Conservation (phyloP, 2,888 invertebrate species). For the Eilema depressum region DNA sequence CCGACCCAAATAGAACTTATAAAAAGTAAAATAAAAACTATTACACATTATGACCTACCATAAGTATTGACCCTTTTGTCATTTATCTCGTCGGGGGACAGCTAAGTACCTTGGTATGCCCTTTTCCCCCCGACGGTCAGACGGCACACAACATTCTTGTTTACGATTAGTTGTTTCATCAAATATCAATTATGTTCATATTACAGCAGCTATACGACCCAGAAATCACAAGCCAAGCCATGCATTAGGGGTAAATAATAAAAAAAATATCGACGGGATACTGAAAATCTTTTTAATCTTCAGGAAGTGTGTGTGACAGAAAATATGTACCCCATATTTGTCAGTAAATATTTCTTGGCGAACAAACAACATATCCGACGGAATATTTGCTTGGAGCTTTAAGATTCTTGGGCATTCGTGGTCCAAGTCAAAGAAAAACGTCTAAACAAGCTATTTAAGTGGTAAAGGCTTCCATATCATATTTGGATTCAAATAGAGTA, state of each 20-base stretch:
- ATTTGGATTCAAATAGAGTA: background rate
- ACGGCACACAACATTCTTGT: background rate
- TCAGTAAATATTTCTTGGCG: constrained; percentile 81
- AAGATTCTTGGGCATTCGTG: constrained; percentile 64
- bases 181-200: background rate
- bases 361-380: constrained; percentile 84
- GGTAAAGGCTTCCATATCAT: background rate
- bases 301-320: constrained; percentile 52
- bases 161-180: background rate
- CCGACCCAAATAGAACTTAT: too few relatives aligned
- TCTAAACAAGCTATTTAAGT: background rate
- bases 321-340: constrained; percentile 71
- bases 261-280: constrained; percentile 8
- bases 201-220: background rate
- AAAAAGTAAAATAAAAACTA: too few relatives aligned
- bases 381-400: constrained; percentile 80
- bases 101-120: too few relatives aligned
- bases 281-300: constrained; percentile 34
- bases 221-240: constrained; percentile 8
- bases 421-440: constrained; percentile 47
- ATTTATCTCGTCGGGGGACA: too few relatives aligned
- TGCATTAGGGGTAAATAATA: constrained; percentile 8
- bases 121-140: too few relatives aligned
- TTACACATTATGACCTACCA: too few relatives aligned
- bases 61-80: too few relatives aligned